Base-by-base conservation (phyloP, 2,113 vertebrate genomes). In the pig (Sus scrofa) region DNA sequence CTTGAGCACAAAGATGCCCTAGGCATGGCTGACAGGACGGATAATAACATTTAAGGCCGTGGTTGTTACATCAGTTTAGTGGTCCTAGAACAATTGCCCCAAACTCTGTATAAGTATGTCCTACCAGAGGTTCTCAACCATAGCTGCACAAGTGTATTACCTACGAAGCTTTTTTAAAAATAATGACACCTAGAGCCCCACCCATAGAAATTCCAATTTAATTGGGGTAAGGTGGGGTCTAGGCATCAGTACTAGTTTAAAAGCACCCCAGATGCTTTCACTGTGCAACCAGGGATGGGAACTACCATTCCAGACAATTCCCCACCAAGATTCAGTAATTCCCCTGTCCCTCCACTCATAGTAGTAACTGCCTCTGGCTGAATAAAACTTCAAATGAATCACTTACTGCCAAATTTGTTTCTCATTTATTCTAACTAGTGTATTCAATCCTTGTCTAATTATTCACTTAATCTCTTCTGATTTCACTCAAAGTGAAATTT, bases 331-430 rank as follows among this genome's bases (percentile, higher is more conserved):
- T 39, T 79, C 77, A 85, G 32, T 12, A 24, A 91, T 44, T 60
- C 30, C 50, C 85, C 32, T 92, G 54, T 89, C 81, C 60, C 54
- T 70, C 11, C 11, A 67, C 30, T 74, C 37, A 50, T 34, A 54
- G 54, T 26, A 18, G 15, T 75, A 73, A 88, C 95, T 95, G 56
- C 24, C 84, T 84, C 86, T 3, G 12, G 84, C 52, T 54, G 52
- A 97, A 89, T n/a, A 89, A 90, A 90, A 85, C 52, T 79, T 70
- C 44, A 84, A 75, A 84, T 79, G n/a, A 94, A 83, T 79, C 85
- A 84, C 56, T 39, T 93, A 60, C 19, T 68, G 26, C 78, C 75
- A 74, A 73, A 93, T 96, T 86, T 84, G 65, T 92, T 84, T 87
- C 70, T 92, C 30, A 11, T 71, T 86, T 89, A 86, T 71, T 96